Base-by-base conservation (phyloP, 2,888 invertebrate genomes). In the Trachelus stipa region DNA sequence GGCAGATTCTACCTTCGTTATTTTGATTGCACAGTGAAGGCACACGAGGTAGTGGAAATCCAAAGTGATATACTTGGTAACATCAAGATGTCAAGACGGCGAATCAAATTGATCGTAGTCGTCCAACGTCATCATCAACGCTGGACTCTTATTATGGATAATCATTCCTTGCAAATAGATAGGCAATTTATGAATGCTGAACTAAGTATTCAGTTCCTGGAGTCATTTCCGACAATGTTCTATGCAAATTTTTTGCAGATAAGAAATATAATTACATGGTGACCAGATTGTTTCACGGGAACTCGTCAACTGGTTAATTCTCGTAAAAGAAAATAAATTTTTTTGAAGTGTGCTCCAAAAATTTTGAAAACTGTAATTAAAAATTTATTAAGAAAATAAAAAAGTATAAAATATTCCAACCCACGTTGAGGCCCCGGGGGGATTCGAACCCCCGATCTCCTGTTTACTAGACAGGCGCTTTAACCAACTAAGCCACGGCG, bases 401-500 rank as follows among this genome's bases (percentile, higher is more conserved):
- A 35, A 35, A 0, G 0, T 35, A 3, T 40, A 23, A 56, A 56
- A 56, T 15, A 9, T 6, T 23, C 9, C 56, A 56, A 56, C 56
- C 23, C 2, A 56, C 9, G 56, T 23, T 56, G 76, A 93, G 94
- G 93, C 94, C 92, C 93, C 93, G 93, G 93, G 92, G 93, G 92
- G 93, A 94, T 93, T 94, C 93, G 94, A 94, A 94, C 94, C 92
- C 94, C 92, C 93, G 94, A 94, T 94, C 94, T 94, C 94, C 94
- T 94, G 94, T 94, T 94, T 94, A 94, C 94, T 94, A 94, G 94
- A 94, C 94, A 94, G 94, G 94, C 94, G 94, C 94, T 94, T 94
- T 94, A 94, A 95, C 95, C 95, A 95, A 95, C 95, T 95, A 95
- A 95, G 95, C 95, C 95, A 95, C 93, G 93, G 93, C 93, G 94